phyloP scores from a whole-genome alignment of 2,888 invertebrate species.

The Rhingia rostrata region DNA sequence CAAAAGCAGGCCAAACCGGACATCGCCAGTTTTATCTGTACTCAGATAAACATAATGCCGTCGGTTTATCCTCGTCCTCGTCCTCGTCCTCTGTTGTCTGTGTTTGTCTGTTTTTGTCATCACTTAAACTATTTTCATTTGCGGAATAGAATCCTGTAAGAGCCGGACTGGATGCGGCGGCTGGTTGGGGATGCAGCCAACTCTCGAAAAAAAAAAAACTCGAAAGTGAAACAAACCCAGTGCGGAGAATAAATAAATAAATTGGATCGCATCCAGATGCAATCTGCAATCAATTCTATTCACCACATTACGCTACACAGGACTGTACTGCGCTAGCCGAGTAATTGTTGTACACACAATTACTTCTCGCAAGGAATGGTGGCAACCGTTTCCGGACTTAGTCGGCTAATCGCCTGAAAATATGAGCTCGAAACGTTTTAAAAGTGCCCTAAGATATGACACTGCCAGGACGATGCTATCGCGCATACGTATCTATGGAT shows the following conservation, averaged over 20 bases:
- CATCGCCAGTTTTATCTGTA: constrained; percentile 55
- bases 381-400: constrained; percentile 49
- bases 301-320: constrained; percentile 17
- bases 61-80: constrained; percentile 52
- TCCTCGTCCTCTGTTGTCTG: constrained; percentile 28
- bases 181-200: neutral
- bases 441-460: constrained; percentile 63
- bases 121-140: constrained; percentile 62
- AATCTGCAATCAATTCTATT: constrained; percentile 71
- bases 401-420: constrained; percentile 62
- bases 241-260: constrained; percentile 64
- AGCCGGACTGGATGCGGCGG: constrained; percentile 11
- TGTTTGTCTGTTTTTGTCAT: constrained; percentile 11
- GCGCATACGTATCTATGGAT: neutral
- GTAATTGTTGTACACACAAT: constrained; percentile 33
- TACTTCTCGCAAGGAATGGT: constrained; percentile 43
- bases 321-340: neutral
- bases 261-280: constrained; percentile 68
- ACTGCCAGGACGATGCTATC: constrained; percentile 11
- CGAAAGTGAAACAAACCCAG: constrained; percentile 53
- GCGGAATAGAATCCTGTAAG: constrained; percentile 55
- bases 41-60: constrained; percentile 66
- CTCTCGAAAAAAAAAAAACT: constrained; percentile 5
- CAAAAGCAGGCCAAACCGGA: constrained; percentile 65
- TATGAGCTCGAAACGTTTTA: constrained; percentile 54